A percentile compares a stretch with the other conserved stretches of the same genome.
Conservation (phyloP, 1,140 invertebrate genomes). For the Scaptomyza graminum region DNA sequence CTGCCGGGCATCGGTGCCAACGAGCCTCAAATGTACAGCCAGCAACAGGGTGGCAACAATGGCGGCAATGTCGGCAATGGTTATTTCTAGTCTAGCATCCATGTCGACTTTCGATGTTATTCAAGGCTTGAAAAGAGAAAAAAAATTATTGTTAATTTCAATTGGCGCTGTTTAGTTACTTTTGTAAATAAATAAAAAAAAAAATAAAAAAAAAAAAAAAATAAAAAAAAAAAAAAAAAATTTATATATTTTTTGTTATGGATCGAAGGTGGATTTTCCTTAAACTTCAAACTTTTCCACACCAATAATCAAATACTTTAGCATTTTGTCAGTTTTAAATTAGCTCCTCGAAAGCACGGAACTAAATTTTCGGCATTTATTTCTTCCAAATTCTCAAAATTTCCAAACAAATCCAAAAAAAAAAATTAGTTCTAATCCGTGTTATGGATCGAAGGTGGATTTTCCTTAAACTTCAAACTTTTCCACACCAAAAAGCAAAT, state of each 20-base stretch:
- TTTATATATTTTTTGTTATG: no score
- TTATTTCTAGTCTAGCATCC: constrained; percentile 35
- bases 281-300: not conserved
- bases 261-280: not conserved
- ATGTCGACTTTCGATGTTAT: not conserved
- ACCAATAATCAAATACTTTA: not conserved
- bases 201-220: no score
- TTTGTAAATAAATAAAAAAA: not conserved
- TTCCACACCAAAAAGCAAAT: not conserved
- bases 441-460: not conserved
- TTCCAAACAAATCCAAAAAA: not conserved
- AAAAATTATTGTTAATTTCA: not conserved
- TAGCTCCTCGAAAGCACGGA: not conserved
- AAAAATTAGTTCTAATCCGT: not conserved
- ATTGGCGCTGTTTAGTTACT: not conserved
- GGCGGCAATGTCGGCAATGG: not conserved
- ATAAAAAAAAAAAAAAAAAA: no score
- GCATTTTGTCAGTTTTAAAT: not conserved
- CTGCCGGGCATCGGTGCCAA: constrained; percentile 59
- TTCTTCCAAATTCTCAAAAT: not conserved
- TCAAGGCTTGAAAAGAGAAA: not conserved
- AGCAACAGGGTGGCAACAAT: constrained; percentile 19
- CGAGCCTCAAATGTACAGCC: constrained; percentile 50
- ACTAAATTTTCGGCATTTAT: not conserved
- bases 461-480: not conserved